Base-by-base conservation (phyloP, 30 jellyfish, hydroid and myxozoan genomes). In the Aurelia sp. region DNA sequence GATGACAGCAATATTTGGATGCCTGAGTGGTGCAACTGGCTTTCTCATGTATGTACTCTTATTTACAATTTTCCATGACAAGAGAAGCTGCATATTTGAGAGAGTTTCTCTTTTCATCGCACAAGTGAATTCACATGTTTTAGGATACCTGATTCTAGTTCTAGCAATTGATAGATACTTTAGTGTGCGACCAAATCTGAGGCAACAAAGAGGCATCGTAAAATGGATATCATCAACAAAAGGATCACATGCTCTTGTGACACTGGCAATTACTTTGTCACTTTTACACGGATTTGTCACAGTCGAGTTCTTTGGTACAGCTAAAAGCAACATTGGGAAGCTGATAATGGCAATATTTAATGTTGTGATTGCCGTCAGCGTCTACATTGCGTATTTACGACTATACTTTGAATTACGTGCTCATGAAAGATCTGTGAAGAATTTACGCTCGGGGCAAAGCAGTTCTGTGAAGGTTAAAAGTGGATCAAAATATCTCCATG, bases 251-350 rank as follows among this genome's bases (percentile, higher is more conserved):
- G n/a, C 74, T 21, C 51, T 63, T n/a, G 51, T 22, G 13, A 11
- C 37, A 4, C 3, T 60, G 22, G 48, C 62, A 16, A 2, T 63
- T 19, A 16, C 62, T 23, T 23, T 84, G 75, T 84, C 93, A 3
- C 18, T 73, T 3, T 62, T 84, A 21, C 93, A 84, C 19, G 93
- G 93, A 21, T 37, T 72, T 7, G 93, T 84, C 13, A 58, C 93
- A 0, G 77, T 69, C 35, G 59, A 84, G 75, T 72, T 71, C 61
- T 84, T 84, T 50, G 63, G 53, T 1, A 60, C 12, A 5, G 13
- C 73, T n/a, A 59, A 18, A 18, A 62, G 41, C 58, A 47, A 19
- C 13, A 37, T 37, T 17, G 82, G 67, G 18, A 84, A 72, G 11
- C 20, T 71, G 11, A 47, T 48, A 21, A 71, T 84, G 93, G 73